Base-by-base conservation (phyloP, 2,888 invertebrate genomes). In the Drosophila stalkeri region DNA sequence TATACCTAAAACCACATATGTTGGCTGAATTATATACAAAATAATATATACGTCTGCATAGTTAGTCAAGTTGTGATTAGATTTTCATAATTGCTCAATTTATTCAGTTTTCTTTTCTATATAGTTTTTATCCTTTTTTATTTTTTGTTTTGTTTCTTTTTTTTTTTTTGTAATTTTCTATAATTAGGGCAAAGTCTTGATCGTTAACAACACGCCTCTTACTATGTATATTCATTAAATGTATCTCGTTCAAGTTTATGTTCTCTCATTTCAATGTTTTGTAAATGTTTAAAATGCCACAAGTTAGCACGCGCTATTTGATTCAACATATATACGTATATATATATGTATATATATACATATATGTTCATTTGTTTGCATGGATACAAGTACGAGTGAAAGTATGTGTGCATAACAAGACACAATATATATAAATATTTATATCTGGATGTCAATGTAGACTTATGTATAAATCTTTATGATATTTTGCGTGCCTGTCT, bases 101-200 rank as follows among this genome's bases (percentile, higher is more conserved):
- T 80, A 80, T 80, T 80, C 49, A 79, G 39, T 55, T 55, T 55
- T 55, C 23, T 63, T 70, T 79, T 70, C 52, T 77, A 63, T 77
- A 63, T 76, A 66, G 64, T 65, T 77, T 67, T 71, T 77, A 65
- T 77, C 70, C 59, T 62, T 73, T 43, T 56, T 64, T 47, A 52
- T 31, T 46, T 23, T 57, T 33, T 62, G 51, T 65, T 65, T 27
- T 27, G 27, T 27, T 27, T 27, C 6, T 27, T 27, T 47, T 55
- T 31, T 43, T 43, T 57, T 33, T 62, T 55, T 65, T 65, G 44
- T 54, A 52, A 57, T 72, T 62, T 64, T 75, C 59, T 75, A 77
- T 80, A 77, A 63, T 79, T 80, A 72, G 65, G 73, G 78, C 76
- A 79, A 78, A 75, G 76, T 79, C 78, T 78, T 79, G 65, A 72